Conservation (phyloP, 2,113 vertebrate genomes). For the Neodon shergylaensis region DNA sequence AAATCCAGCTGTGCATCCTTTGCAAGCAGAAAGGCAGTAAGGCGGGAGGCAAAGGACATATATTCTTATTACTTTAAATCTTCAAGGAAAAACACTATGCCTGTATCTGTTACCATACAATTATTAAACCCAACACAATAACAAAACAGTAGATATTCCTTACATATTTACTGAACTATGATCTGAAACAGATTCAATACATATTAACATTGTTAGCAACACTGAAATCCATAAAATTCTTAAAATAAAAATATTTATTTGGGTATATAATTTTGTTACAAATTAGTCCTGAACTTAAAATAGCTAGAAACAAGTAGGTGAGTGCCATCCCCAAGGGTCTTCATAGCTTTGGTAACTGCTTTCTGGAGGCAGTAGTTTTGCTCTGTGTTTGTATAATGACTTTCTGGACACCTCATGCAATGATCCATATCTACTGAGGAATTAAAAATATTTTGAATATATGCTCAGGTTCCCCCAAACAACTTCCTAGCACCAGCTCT, state of each 20-base stretch:
- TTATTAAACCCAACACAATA: neutral
- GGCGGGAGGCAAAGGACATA: neutral
- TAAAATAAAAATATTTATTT: constrained; percentile 17
- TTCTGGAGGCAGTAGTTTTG: too few relatives aligned
- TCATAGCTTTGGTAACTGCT: too few relatives aligned
- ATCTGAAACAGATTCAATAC: neutral
- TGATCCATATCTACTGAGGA: too few relatives aligned
- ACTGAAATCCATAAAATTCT: neutral
- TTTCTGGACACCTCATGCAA: too few relatives aligned
- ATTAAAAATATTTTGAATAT: too few relatives aligned
- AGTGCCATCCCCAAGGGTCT: too few relatives aligned
- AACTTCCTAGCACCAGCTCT: too few relatives aligned
- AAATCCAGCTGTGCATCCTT: neutral
- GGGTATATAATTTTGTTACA: neutral
- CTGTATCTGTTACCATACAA: neutral
- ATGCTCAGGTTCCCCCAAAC: too few relatives aligned
- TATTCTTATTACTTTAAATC: neutral
- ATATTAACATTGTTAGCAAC: neutral
- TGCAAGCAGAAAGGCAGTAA: neutral
- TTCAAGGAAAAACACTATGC: neutral
- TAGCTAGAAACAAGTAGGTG: neutral
- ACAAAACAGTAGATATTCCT: neutral
- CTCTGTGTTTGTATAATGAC: too few relatives aligned
- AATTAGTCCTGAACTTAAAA: constrained; percentile 31
- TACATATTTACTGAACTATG: neutral